Evolutionary conservation across 2,797 vertebrate genomes (phyloP).

Genomic region (Syndactyla subalaris): DNA sequence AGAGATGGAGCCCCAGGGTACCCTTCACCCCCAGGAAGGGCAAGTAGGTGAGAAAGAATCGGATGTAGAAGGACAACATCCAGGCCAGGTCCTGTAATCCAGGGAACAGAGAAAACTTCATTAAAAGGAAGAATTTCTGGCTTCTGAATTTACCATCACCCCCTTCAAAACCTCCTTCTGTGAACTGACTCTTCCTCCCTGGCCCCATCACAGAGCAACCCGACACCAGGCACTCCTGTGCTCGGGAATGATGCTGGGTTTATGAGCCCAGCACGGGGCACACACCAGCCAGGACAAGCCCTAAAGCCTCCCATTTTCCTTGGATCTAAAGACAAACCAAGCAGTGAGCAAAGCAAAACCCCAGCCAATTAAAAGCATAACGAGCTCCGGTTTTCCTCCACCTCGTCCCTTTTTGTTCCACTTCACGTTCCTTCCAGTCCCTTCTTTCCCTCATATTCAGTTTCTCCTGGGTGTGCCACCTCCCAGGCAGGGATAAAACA

Average conservation of each 20-base stretch:
- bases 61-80: conserved; percentile 87
- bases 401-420: not conserved
- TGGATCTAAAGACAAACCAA: not conserved
- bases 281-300: not conserved
- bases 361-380: not conserved
- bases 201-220: not conserved
- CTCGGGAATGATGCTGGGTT: not conserved
- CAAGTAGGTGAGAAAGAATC: conserved; percentile 82
- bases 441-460: not conserved
- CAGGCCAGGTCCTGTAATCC: conserved; percentile 86
- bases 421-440: not conserved
- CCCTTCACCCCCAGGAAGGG: conserved; percentile 85
- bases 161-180: not conserved
- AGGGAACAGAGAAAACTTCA: not conserved
- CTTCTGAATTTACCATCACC: not conserved
- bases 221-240: not conserved
- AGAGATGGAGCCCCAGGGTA: conserved; percentile 80
- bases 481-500: not conserved
- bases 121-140: not conserved
- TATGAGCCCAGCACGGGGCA: not conserved
- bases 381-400: not conserved
- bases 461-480: not conserved
- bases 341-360: not conserved
- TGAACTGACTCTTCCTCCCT: not conserved
- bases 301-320: not conserved